phyloP scores from a whole-genome alignment of 2,113 vertebrate genomes.

The Clarias macrocephalus region DNA sequence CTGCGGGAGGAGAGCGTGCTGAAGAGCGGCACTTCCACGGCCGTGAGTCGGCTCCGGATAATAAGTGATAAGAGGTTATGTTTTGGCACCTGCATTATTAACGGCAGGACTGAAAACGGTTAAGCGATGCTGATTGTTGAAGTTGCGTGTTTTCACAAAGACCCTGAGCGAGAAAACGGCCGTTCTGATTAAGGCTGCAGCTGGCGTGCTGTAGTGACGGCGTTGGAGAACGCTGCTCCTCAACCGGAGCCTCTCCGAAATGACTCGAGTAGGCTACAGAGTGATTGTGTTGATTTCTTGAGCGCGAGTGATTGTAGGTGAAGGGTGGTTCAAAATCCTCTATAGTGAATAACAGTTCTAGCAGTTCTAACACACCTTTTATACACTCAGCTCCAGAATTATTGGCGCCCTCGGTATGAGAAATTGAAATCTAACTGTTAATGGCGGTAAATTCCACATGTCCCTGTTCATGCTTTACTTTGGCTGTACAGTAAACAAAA shows the following conservation, averaged over 20 bases:
- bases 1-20: neutral
- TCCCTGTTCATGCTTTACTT: neutral
- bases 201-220: neutral
- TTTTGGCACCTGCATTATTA: conserved; percentile 39
- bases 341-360: conserved; percentile 1
- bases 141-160: conserved; percentile 18
- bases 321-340: conserved; percentile 5
- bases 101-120: conserved; percentile 14
- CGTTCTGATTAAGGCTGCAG: conserved; percentile 39
- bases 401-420: neutral
- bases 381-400: neutral
- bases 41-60: conserved; percentile 22
- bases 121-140: conserved; percentile 22
- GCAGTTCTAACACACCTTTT: neutral
- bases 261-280: neutral
- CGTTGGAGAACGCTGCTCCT: conserved; percentile 20
- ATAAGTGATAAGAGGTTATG: conserved; percentile 22
- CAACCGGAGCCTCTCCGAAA: conserved; percentile 33
- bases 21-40: conserved; percentile 3
- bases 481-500: neutral
- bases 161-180: conserved; percentile 7
- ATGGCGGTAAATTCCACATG: neutral
- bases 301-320: conserved; percentile 25
- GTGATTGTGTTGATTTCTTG: conserved; percentile 45
- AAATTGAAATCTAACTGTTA: neutral